Base-by-base conservation (phyloP, 2,113 vertebrate species). In the Nyctereutes procyonoides region DNA sequence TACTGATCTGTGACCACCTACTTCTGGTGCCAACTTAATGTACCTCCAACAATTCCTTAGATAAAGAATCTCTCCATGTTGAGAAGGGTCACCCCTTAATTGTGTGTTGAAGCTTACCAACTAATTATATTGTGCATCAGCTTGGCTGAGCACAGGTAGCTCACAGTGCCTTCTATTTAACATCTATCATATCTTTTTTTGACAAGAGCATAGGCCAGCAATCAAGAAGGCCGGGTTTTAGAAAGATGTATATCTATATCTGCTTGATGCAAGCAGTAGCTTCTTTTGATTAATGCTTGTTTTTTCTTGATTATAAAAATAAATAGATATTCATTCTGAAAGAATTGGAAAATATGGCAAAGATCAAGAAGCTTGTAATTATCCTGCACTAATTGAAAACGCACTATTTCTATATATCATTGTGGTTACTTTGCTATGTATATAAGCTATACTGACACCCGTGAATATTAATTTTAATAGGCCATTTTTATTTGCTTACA, bases 1-100 rank as follows among this genome's bases (percentile, higher is more conserved):
- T 2, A 8, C 0, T 60, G 74, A 6, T 28, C 80, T 5, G 12
- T 22, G n/a, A 43, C 28, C 38, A 13, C 26, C 48, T 28, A 0
- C 15, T 0, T 12, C 9, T 0, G 22, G 3, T 2, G 5, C 26
- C 13, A 0, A 51, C 58, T 28, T 43, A 2, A 9, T 1, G 4
- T 0, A 0, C 55, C 5, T 8, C 35, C 58, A 38, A 32, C 38
- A 48, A 20, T n/a, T 38, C 20, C 92, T 35, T n/a, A 2, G 5
- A 0, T 5, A 20, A 87, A 88, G 51, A 32, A 55, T 32, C 60
- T 43, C 6, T 55, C 35, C 13, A 2, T 19, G 48, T 14, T 0
- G 5, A 2, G 5, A 60, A 83, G 38, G 32, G 30, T 35, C 26
- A n/a, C 24, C 4, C 55, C 43, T 82, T 56, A 24, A 4, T 58